Evolutionary conservation across 2,888 invertebrate genomes (phyloP), one percentile per base, ranked within the genome.

Genomic region (Cerastis rubricosa): DNA sequence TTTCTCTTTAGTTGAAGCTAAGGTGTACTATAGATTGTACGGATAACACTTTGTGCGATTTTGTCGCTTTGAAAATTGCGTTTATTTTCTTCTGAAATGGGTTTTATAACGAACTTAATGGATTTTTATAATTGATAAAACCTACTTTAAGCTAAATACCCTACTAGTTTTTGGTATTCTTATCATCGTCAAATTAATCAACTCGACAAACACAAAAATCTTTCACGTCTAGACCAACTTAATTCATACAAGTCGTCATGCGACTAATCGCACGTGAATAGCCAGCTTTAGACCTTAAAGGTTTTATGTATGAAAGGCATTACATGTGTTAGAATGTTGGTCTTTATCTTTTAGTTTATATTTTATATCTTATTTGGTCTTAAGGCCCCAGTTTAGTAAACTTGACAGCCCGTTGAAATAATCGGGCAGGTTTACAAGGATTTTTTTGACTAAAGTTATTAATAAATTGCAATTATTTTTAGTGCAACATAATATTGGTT

Each of bases 241-340:
- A 54, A 68, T 71, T 74, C 9, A 75, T 14, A 73, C 69, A 84
- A 82, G 59, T 65, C 29, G 69, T 64, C 65, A 12, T 43, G 61
- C 67, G 59, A 79, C 65, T 77, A 88, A 81, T 86, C 86, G 87
- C 49, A 11, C 19, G 35, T 86, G 87, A 81, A 84, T 86, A 86
- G 79, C 11, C 59, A 67, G 64, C 85, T 64, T 81, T 79, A 80
- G 35, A 22, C 59, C 81, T 78, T 80, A 64, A 84, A 70, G 68
- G 72, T 66, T 78, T 78, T 84, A 61, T 35, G 74, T 76, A 70
- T 67, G 84, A 78, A 86, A 70, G 74, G 70, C 72, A 76, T 74
- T 81, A 69, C 76, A 69, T 81, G 63, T 54, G 80, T 77, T 83
- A 77, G 83, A 76, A 68, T 63, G 66, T 66, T 40, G 61, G 72